Evolutionary conservation across 2,113 vertebrate genomes (phyloP), one percentile per base, ranked within the genome.

Genomic region (Penelope pileata): DNA sequence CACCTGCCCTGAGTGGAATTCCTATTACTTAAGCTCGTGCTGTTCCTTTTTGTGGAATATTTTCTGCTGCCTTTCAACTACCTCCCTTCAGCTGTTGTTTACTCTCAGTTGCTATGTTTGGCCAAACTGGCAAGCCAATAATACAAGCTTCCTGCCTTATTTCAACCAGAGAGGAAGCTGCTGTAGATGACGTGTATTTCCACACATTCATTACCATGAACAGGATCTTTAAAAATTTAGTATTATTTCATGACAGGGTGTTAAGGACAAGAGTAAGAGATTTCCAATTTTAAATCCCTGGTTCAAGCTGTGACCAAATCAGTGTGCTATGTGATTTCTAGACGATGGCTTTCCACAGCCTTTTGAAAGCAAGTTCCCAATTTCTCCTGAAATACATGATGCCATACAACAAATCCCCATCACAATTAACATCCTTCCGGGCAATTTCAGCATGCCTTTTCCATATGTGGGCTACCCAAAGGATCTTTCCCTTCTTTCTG

Each of bases 151-250:
- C 91, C 96, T 96, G 95, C 51, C 56, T 68, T 17, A 60, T n/a
- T 88, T 77, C 79, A 90, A 66, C 43, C 50, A 75, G 51, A 78
- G 47, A 94, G 91, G 91, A 94, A 95, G 79, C 56, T 74, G 56
- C 59, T 78, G 30, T 36, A 90, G 85, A 50, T 96, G 91, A 94
- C 7, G 5, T 83, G 56, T 45, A 95, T 81, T 96, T 97, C 93
- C 93, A 93, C 79, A 78, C 90, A 88, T 94, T 94, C 90, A 86
- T 68, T 78, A 83, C 22, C 51, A 51, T 8, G 40, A 82, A 53
- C 16, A 62, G 42, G 29, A 69, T 51, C 64, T 70, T 88, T 54
- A 77, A 83, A 96, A 77, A 63, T 10, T 6, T 77, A 58, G 56
- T 62, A 45, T 7, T 62, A 40, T 38, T 89, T 69, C 15, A 69